Evolutionary conservation across 2,113 vertebrate species (phyloP).

Genomic region (Cervus canadensis): DNA sequence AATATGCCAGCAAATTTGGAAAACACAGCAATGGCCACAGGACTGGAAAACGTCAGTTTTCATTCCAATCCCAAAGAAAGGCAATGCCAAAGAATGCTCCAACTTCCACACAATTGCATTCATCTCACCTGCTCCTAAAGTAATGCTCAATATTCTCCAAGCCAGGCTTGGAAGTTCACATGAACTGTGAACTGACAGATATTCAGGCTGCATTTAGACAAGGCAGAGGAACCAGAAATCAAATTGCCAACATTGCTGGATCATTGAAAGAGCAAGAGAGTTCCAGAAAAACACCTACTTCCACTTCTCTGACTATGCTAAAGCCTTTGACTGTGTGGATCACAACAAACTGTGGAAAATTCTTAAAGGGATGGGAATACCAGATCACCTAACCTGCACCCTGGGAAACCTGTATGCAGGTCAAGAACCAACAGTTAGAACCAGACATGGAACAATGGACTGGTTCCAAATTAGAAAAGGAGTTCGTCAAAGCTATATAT

Average conservation of each 20-base stretch:
- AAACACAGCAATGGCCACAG: background rate
- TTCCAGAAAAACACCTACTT: background rate
- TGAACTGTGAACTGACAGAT: background rate
- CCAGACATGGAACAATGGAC: background rate
- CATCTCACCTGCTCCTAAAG: rapidly evolving
- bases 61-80: background rate
- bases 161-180: background rate
- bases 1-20: background rate
- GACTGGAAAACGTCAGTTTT: background rate
- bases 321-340: background rate
- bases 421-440: background rate
- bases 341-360: background rate
- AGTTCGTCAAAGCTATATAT: rapidly evolving
- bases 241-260: background rate
- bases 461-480: background rate
- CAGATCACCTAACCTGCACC: background rate
- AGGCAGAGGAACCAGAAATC: background rate
- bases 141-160: background rate
- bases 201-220: background rate
- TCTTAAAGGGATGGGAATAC: background rate
- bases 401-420: background rate
- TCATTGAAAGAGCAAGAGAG: background rate
- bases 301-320: background rate
- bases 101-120: rapidly evolving
- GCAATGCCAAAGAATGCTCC: background rate